Evolutionary conservation across 1,140 invertebrate genomes (phyloP), one percentile per base, ranked within the genome.

Genomic region (Eciton burchellii): DNA sequence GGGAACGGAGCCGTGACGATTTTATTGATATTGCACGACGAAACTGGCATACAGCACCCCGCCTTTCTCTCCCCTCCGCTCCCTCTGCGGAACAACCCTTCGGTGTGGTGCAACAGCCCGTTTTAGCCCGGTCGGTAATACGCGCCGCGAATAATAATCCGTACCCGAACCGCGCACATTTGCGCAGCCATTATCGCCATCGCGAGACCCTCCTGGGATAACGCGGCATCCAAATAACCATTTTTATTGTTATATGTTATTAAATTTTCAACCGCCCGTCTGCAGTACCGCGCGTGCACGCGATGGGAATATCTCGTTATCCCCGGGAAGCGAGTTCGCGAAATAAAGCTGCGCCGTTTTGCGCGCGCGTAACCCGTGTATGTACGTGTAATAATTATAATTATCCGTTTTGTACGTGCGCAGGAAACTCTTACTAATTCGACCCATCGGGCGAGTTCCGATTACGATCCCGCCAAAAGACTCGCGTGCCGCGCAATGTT

Each of bases 241-340:
- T 86, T 86, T 85, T 86, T 85, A 86, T 85, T 76, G 72, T 83
- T 82, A 35, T 26, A 41, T 65, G 66, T 85, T 59, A 65, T 85
- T 85, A 70, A 85, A 85, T 62, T 85, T 76, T 82, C 77, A 73
- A 66, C 47, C 19, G 26, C 47, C 68, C 68, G 74, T 79, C 74
- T 79, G 74, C 52, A 49, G 19, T n/a, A 35, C 35, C 35, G 41
- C 29, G 26, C 52, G 49, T 66, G 70, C 45, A 56, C 52, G 11
- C 79, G 70, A 62, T 60, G 70, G 29, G 62, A 49, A 74, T 81
- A 82, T 41, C 81, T 84, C 83, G 83, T 84, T 84, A 84, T 84
- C 79, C 43, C 45, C 24, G 70, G 26, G 54, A 73, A 85, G 77
- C 74, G 66, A 57, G 59, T 54, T 71, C 68, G 49, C 9, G 19